Percentiles rank a stretch among this genome's conserved stretches.
Conservation (phyloP, 1,140 invertebrate species). For the Sminthurinus signatus region DNA sequence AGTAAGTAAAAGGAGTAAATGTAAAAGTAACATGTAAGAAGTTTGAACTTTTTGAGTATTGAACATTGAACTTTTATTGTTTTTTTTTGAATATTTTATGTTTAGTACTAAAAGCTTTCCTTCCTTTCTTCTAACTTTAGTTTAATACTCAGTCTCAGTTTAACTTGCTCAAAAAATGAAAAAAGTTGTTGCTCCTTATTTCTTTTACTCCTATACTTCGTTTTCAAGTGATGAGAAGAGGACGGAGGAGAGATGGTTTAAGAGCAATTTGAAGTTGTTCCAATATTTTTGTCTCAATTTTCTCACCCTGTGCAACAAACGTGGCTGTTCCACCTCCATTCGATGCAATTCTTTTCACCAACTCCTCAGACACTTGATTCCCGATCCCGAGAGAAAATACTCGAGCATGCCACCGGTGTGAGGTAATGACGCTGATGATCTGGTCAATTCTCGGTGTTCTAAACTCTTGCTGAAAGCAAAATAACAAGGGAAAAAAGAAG, state of each 20-base stretch:
- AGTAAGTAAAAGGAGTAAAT: too few relatives aligned
- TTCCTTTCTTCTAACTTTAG: too few relatives aligned
- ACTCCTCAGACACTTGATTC: slow-evolving; percentile 42
- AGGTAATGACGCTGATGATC: slow-evolving; percentile 41
- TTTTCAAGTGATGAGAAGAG: not conserved
- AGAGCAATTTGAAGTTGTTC: slow-evolving; percentile 44
- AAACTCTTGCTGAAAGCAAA: slow-evolving; percentile 12
- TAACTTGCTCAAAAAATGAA: too few relatives aligned
- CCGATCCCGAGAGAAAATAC: slow-evolving; percentile 46
- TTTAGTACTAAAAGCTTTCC: too few relatives aligned
- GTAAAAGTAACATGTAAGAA: too few relatives aligned
- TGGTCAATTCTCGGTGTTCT: slow-evolving; percentile 7
- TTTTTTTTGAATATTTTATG: too few relatives aligned
- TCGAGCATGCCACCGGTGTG: slow-evolving; percentile 40
- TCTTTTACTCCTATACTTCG: too few relatives aligned
- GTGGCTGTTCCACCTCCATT: slow-evolving; percentile 44
- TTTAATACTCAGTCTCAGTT: too few relatives aligned
- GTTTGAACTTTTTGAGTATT: too few relatives aligned
- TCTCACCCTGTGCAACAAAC: slow-evolving; percentile 43
- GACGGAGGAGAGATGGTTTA: slow-evolving; percentile 40
- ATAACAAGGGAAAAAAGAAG: not conserved
- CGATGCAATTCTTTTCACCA: slow-evolving; percentile 45
- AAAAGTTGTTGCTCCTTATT: too few relatives aligned
- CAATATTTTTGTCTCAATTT: slow-evolving; percentile 44
- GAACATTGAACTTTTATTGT: too few relatives aligned